Evolutionary conservation across 2,113 vertebrate species (phyloP), one percentile per base, ranked within the genome.

Genomic region (Macaca fascicularis): DNA sequence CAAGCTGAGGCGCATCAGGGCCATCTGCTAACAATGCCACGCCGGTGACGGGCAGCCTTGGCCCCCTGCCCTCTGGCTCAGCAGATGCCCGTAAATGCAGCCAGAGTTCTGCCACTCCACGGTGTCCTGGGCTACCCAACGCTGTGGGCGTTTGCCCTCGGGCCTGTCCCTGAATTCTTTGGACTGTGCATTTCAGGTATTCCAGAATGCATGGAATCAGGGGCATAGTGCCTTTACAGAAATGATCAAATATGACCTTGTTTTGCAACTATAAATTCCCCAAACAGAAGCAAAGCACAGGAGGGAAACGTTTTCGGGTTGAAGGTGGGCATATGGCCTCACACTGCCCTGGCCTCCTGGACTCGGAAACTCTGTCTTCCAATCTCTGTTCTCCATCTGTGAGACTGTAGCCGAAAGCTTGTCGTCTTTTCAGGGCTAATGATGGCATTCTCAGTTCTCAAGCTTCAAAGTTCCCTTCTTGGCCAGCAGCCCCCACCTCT

Each of bases 41-140:
- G 23, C 27, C 6, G 3, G 70, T 3, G 0, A 20, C 59, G 1
- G 52, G 27, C 45, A 20, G 43, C 86, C 40, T 1, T 0, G 1
- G 40, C 55, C 5, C n/a, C 64, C 8, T 10, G 55, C 8, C 45
- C 67, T 27, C 3, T 19, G 25, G 38, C 69, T 22, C 1, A 1
- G 30, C n/a, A 9, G n/a, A 13, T 17, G 43, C 67, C 64, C 2
- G 0, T 22, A 45, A 22, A 45, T 17, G 14, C 83, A 17, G 17
- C 52, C 38, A 14, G 85, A 20, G 27, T 59, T 40, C 55, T 57
- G 23, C 90, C 32, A 2, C 64, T 17, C 5, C 38, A 9, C 0
- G 0, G 0, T 12, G 19, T 23, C 38, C 89, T 14, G 3, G 9
- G 38, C 74, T 32, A 11, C 35, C 64, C 40, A 19, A 0, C 0